Evolutionary conservation across 2,888 invertebrate genomes (phyloP).

Genomic region (Fragum fragum): DNA sequence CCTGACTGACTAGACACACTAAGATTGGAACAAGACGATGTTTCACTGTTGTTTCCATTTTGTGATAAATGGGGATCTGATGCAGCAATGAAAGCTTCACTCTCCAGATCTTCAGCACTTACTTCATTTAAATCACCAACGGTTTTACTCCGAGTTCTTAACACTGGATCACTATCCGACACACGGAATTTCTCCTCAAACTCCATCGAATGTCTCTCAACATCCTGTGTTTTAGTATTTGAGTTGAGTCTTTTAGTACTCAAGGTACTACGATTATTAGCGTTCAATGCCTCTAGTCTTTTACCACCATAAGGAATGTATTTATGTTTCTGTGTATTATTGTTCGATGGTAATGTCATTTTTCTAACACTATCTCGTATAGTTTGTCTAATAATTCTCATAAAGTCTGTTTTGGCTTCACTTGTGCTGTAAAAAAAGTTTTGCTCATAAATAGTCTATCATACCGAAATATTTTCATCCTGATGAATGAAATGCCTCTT

Average conservation of each 20-base stretch:
- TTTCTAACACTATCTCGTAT: constrained; percentile 98
- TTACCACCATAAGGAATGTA: constrained; percentile 77
- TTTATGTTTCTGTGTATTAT: constrained; percentile 64
- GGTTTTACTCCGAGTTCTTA: constrained; percentile 96
- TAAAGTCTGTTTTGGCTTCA: constrained; percentile 98
- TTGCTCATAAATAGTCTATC: too few species aligned
- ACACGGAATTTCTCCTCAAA: constrained; percentile 93
- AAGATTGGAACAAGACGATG: constrained; percentile 81
- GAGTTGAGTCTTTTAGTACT: constrained; percentile 73
- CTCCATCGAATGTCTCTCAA: constrained; percentile 87
- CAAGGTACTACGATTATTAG: constrained; percentile 71
- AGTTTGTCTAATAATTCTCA: constrained; percentile 98
- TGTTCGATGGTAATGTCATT: constrained; percentile 94
- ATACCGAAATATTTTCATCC: too few species aligned
- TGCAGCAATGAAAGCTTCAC: constrained; percentile 64
- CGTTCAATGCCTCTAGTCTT: constrained; percentile 66
- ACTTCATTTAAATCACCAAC: constrained; percentile 92
- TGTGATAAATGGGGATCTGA: constrained; percentile 70
- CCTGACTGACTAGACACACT: constrained; percentile 81
- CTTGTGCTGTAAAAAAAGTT: constrained; percentile 92
- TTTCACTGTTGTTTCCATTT: constrained; percentile 69
- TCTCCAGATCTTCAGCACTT: constrained; percentile 85
- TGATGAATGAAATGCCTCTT: too few species aligned
- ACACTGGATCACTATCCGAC: constrained; percentile 87
- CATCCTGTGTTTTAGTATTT: constrained; percentile 65